These are phyloP conservation scores for Gymnosoma rotundatum DNA, from an alignment of 2,888 invertebrate genomes.

Conservation along the genomic window DNA sequence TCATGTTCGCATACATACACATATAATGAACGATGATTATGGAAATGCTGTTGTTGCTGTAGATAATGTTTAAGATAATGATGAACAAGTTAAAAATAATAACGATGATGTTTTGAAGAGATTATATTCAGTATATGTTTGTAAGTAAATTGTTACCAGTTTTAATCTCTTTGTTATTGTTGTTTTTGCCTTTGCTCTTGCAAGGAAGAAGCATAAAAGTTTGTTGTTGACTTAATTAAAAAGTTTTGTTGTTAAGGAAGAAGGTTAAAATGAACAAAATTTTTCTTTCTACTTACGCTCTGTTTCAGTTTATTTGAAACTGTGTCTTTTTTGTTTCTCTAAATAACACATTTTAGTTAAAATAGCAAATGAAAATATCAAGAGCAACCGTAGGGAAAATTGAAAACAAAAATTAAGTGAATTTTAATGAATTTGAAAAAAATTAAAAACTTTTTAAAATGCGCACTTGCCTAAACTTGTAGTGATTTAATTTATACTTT, in stretches of 20 bases:
- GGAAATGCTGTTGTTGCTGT: slow-evolving; percentile 26
- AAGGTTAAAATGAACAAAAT: slow-evolving; percentile 52
- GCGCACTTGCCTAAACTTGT: slow-evolving; percentile 4
- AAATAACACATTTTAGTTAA: slow-evolving; percentile 59
- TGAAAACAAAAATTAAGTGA: slow-evolving; percentile 40
- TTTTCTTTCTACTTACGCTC: slow-evolving; percentile 28
- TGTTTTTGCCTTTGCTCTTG: slow-evolving; percentile 31
- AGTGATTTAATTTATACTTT: slow-evolving; percentile 21
- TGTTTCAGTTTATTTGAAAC: slow-evolving; percentile 12
- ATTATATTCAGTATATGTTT: slow-evolving; percentile 25
- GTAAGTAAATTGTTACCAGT: slow-evolving; percentile 33
- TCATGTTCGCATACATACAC: not conserved
- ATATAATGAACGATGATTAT: slow-evolving; percentile 26
- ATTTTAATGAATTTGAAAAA: slow-evolving; percentile 57
- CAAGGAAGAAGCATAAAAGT: slow-evolving; percentile 43
- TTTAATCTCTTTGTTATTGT: slow-evolving; percentile 22
- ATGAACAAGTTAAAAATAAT: slow-evolving; percentile 32
- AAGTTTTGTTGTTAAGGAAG: slow-evolving; percentile 59
- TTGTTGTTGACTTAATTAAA: slow-evolving; percentile 69
- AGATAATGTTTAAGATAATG: slow-evolving; percentile 40
- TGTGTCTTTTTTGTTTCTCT: slow-evolving; percentile 15
- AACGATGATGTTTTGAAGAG: slow-evolving; percentile 33
- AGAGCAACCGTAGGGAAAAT: slow-evolving; percentile 19
- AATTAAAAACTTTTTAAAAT: slow-evolving; percentile 36
- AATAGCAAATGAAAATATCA: slow-evolving; percentile 43